Conservation (phyloP, 2,797 vertebrate genomes). For the Lepilemur ruficaudatus region DNA sequence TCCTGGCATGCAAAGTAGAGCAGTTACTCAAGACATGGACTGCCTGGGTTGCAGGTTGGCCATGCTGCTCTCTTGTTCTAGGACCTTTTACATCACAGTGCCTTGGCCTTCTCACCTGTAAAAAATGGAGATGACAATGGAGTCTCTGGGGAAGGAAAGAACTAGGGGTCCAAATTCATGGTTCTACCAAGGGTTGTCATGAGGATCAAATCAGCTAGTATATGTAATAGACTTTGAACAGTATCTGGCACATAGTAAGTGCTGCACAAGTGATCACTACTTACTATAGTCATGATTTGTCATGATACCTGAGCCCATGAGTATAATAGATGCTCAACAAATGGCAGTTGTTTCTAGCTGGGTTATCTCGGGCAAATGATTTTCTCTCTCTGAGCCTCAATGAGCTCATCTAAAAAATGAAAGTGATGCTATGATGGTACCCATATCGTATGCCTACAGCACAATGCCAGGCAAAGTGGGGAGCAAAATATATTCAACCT, state of each 20-base stretch:
- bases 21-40: not conserved
- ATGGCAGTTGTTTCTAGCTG: not conserved
- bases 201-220: not conserved
- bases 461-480: not conserved
- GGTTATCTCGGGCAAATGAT: too few relatives aligned
- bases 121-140: not conserved
- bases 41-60: not conserved
- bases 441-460: not conserved
- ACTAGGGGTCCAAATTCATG: not conserved
- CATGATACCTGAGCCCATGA: not conserved
- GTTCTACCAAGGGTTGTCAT: not conserved
- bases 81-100: not conserved
- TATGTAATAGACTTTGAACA: not conserved
- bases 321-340: not conserved
- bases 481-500: not conserved
- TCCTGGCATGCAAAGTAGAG: not conserved
- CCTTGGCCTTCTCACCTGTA: not conserved
- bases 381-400: not conserved
- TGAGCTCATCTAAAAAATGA: not conserved
- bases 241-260: accelerated
- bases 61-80: not conserved
- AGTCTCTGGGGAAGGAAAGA: not conserved
- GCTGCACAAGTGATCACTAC: too few relatives aligned
- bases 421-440: not conserved
- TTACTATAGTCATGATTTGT: not conserved